Evolutionary conservation across 2,888 invertebrate genomes (phyloP).

Genomic region (Caenorhabditis becei): DNA sequence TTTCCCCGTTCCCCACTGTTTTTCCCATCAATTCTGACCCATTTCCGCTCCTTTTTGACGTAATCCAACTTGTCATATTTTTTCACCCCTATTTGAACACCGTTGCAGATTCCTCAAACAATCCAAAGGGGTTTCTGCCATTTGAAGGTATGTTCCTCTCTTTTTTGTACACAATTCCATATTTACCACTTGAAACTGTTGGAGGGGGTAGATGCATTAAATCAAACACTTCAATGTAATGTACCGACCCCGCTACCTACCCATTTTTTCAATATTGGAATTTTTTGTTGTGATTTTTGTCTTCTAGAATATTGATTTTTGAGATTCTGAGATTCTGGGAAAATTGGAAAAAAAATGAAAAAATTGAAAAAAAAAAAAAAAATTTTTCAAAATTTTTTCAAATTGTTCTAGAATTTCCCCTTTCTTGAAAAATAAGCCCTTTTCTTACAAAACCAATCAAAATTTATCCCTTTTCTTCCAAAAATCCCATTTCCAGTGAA

Average conservation of each 20-base stretch:
- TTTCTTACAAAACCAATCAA: no score
- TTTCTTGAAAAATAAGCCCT: no score
- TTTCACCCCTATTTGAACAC: background rate
- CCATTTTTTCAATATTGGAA: no score
- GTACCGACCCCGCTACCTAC: background rate
- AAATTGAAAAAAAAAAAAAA: no score
- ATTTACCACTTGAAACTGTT: background rate
- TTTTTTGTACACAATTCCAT: background rate
- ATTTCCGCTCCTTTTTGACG: background rate
- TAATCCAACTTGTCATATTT: background rate
- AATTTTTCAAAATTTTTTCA: no score
- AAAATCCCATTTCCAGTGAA: no score
- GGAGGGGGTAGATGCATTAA: slow-evolving; percentile 36
- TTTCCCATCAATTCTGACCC: background rate
- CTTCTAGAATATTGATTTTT: no score
- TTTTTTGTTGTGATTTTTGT: no score
- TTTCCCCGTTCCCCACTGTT: background rate
- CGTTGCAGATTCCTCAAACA: background rate
- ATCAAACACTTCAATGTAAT: slow-evolving; percentile 52
- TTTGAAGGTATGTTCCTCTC: background rate
- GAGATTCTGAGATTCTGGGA: no score
- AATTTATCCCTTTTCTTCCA: no score
- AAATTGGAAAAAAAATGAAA: no score
- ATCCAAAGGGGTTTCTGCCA: slow-evolving; percentile 10
- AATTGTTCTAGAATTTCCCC: no score